A percentile compares a stretch with the other conserved stretches of the same genome.
phyloP scores from a whole-genome alignment of 2,797 vertebrate genomes.

The Oreortyx pictus region DNA sequence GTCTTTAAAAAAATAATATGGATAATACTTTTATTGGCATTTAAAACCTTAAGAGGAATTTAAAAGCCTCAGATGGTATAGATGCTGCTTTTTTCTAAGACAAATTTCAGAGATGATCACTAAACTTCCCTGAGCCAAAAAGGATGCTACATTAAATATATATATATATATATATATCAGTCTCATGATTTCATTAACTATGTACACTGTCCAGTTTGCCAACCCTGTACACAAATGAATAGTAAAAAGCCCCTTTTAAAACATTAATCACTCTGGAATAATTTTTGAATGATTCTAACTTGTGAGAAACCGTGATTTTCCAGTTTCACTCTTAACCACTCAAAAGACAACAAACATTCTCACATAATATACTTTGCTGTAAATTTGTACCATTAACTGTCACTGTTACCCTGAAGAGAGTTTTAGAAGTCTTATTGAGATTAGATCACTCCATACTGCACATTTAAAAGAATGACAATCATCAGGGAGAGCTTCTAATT shows the following conservation, averaged over 20 bases:
- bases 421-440: background rate
- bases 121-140: background rate
- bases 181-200: background rate
- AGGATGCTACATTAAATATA: background rate
- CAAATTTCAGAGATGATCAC: background rate
- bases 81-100: background rate
- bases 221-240: background rate
- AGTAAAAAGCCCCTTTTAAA: conserved; percentile 12
- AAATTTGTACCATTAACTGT: conserved; percentile 15
- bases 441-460: background rate
- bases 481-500: background rate
- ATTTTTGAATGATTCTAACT: background rate
- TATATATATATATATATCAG: background rate
- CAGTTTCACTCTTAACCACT: background rate
- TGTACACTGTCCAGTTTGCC: background rate
- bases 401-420: background rate
- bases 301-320: background rate
- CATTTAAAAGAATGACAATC: background rate
- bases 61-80: background rate
- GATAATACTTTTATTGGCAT: background rate
- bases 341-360: conserved; percentile 2
- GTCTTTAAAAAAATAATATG: background rate
- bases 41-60: background rate
- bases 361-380: background rate
- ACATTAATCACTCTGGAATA: background rate